A percentile compares a stretch with the other conserved stretches of the same genome.
Evolutionary conservation across 64 coral and sea anemone genomes (phyloP).

Genomic region (Trachythela sp.): DNA sequence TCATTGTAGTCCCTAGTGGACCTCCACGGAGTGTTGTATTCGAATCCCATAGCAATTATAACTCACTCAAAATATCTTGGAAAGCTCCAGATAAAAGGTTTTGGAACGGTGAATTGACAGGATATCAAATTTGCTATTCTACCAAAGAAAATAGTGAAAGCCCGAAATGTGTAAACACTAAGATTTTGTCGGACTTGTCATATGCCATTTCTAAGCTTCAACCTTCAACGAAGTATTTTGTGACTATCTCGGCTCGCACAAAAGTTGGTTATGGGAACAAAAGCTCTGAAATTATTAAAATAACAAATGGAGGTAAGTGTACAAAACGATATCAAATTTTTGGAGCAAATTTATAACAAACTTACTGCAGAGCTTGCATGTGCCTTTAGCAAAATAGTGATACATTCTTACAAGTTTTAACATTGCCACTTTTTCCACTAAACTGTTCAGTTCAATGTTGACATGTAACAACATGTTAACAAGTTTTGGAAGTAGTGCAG

Average conservation of each 20-base stretch:
- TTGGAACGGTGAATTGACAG: neutral
- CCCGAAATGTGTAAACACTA: neutral
- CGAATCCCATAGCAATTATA: neutral
- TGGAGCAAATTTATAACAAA: no score
- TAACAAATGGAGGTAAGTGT: neutral
- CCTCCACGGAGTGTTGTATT: neutral
- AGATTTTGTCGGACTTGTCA: neutral
- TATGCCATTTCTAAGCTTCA: neutral
- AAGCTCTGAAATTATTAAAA: neutral
- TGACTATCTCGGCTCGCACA: neutral
- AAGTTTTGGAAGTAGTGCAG: no score
- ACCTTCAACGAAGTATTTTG: neutral
- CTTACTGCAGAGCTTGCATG: no score
- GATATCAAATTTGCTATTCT: neutral
- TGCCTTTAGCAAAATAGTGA: no score
- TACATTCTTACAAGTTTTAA: no score
- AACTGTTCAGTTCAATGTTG: no score
- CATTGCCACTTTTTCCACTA: no score
- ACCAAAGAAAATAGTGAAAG: neutral
- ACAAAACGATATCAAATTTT: no score
- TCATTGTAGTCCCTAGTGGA: neutral
- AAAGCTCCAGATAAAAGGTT: neutral
- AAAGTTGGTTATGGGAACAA: neutral
- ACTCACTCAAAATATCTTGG: neutral
- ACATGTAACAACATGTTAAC: no score